Evolutionary conservation across 2,797 vertebrate species (phyloP), one percentile per base, ranked within the genome.

Genomic region (Psittacula derbiana): DNA sequence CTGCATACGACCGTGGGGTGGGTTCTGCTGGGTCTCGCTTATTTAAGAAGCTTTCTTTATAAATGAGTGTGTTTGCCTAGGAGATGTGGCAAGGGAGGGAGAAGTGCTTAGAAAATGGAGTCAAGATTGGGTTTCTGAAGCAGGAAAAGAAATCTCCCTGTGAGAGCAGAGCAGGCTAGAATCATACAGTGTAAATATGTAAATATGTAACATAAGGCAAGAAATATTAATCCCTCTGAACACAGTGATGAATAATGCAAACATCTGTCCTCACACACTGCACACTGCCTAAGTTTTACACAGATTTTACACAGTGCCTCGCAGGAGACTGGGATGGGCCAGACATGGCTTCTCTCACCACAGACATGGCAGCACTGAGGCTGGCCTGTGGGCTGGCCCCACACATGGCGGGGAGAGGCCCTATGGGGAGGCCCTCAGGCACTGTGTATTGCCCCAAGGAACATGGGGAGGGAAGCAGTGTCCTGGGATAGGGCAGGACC

Each of bases 311-410:
- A 18, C 12, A 25, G 49, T 2, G 1, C 31, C 19, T 36, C 47
- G 33, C 41, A 50, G 36, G 33, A 19, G 14, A 14, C 28, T 3
- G 7, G 21, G 12, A 11, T 0, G 0, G 17, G 13, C 46, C 23
- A 25, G 44, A 17, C 11, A 4, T 0, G 4, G 60, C 66, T 25
- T 14, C 50, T 28, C 21, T 12, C 38, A 8, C 17, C 24, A 5
- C 5, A 36, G 57, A 5, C 33, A 36, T 8, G n/a, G 30, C 50
- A 58, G 83, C 3, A 0, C 38, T 12, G 28, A 8, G 0, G 1
- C 62, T 12, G 19, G 31, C 53, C 28, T 2, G 2, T 21, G 31
- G 58, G 25, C 25, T 30, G 9, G 28, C 20, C 31, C 46, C 25
- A 3, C 3, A 1, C 27, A 6, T 12, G 0, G 4, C 17, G 43